These are phyloP conservation scores for Carollia perspicillata DNA, from an alignment of 2,113 vertebrate species.

Conservation along the genomic window DNA sequence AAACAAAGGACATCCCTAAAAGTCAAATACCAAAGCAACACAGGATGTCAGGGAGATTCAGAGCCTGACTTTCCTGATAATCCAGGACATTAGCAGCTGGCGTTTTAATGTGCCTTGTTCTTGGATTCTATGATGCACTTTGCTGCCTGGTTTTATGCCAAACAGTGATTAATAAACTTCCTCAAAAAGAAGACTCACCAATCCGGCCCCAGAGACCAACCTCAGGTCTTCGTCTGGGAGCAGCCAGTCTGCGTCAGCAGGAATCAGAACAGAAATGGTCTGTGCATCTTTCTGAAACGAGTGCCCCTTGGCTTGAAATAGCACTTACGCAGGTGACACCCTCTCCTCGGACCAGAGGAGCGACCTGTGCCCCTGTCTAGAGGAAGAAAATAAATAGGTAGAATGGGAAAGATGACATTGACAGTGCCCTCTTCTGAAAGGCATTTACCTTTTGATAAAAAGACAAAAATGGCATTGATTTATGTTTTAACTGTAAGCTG, in stretches of 20 bases:
- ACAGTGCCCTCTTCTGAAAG: background rate
- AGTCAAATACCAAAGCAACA: slow-evolving; percentile 4
- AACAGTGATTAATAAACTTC: slow-evolving; percentile 72
- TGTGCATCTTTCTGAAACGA: background rate
- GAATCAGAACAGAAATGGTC: slow-evolving; percentile 42
- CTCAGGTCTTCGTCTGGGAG: slow-evolving; percentile 53
- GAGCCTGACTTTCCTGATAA: background rate
- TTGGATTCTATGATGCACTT: slow-evolving; percentile 48
- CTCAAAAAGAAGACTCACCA: slow-evolving; percentile 67
- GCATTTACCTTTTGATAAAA: background rate
- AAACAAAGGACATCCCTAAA: slow-evolving; percentile 2
- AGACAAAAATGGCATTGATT: slow-evolving; percentile 47
- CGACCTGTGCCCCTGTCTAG: background rate
- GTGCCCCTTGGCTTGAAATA: background rate
- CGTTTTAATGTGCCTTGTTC: slow-evolving; percentile 23
- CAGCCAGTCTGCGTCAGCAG: slow-evolving; percentile 55
- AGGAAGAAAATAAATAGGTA: background rate
- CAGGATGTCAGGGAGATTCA: background rate
- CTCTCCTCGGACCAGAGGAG: background rate
- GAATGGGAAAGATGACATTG: background rate
- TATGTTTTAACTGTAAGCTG: slow-evolving; percentile 41
- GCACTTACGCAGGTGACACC: background rate
- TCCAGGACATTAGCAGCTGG: background rate
- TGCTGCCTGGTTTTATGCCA: slow-evolving; percentile 61
- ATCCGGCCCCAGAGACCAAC: slow-evolving; percentile 60